phyloP scores from a whole-genome alignment of 1,140 invertebrate genomes.

The Atopsyche davidsoni region DNA sequence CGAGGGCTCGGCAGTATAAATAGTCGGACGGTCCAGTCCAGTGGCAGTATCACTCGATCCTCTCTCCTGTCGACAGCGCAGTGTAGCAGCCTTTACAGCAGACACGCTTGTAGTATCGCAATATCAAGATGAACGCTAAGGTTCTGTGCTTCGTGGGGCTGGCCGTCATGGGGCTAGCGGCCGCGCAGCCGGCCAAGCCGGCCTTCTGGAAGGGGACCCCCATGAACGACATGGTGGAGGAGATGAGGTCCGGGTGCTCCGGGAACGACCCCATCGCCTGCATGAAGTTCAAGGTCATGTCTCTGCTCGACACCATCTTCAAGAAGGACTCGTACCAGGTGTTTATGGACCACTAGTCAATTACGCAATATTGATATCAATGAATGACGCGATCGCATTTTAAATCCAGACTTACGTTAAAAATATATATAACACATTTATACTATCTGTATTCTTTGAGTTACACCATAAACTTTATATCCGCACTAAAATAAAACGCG shows the following conservation, averaged over 20 bases:
- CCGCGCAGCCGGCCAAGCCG: slow-evolving; percentile 55
- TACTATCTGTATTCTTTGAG: too few species aligned
- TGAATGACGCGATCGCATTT: too few species aligned
- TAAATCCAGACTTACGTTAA: too few species aligned
- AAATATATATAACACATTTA: too few species aligned
- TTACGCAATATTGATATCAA: too few species aligned
- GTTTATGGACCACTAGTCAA: too few species aligned
- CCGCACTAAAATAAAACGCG: too few species aligned
- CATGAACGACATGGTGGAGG: slow-evolving; percentile 65
- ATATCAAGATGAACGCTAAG: slow-evolving; percentile 43
- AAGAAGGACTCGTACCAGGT: slow-evolving; percentile 70
- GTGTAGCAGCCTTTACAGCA: slow-evolving; percentile 30
- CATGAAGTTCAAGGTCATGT: slow-evolving; percentile 74
- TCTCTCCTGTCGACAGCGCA: slow-evolving; percentile 41
- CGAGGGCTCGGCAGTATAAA: slow-evolving; percentile 52
- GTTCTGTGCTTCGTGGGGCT: slow-evolving; percentile 44
- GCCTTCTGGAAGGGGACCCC: slow-evolving; percentile 62
- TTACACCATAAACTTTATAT: too few species aligned
- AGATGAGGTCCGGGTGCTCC: slow-evolving; percentile 65
- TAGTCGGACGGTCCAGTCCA: slow-evolving; percentile 43
- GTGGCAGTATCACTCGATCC: slow-evolving; percentile 43
- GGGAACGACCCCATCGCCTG: slow-evolving; percentile 71
- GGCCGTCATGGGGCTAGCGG: slow-evolving; percentile 47
- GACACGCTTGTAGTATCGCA: too few species aligned
- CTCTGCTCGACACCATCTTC: slow-evolving; percentile 68